Evolutionary conservation across 2,797 vertebrate genomes (phyloP).

Genomic region (Gymnopithys bicolor): DNA sequence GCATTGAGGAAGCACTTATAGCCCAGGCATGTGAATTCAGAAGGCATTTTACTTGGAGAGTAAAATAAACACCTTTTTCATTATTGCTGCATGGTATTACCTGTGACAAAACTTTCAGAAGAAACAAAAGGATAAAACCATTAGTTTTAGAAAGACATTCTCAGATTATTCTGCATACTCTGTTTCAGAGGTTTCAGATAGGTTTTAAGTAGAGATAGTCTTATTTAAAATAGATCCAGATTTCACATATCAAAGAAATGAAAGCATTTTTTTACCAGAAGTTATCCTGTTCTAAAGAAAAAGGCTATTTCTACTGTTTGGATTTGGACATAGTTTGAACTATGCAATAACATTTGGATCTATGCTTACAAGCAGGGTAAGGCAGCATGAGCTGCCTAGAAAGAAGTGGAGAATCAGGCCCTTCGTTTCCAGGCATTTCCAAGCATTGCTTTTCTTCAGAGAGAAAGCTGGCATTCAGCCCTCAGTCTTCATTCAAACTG

Average conservation of each 20-base stretch:
- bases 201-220: background rate
- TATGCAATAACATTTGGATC: background rate
- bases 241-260: background rate
- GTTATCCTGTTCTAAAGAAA: background rate
- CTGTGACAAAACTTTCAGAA: background rate
- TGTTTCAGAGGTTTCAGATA: background rate
- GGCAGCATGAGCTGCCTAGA: background rate
- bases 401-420: constrained; percentile 21
- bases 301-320: background rate
- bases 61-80: background rate
- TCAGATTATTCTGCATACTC: background rate
- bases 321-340: background rate
- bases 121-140: background rate
- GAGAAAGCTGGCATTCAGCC: constrained; percentile 44
- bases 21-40: background rate
- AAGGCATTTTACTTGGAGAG: background rate
- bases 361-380: background rate
- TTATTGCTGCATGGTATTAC: background rate
- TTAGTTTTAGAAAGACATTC: background rate
- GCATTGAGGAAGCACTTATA: background rate
- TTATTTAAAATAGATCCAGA: background rate
- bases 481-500: constrained; percentile 60
- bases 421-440: constrained; percentile 34
- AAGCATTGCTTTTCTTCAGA: constrained; percentile 33
- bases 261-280: background rate